These are phyloP conservation scores for Daktulosphaira vitifoliae DNA, from an alignment of 1,140 invertebrate genomes.

Conservation along the genomic window DNA sequence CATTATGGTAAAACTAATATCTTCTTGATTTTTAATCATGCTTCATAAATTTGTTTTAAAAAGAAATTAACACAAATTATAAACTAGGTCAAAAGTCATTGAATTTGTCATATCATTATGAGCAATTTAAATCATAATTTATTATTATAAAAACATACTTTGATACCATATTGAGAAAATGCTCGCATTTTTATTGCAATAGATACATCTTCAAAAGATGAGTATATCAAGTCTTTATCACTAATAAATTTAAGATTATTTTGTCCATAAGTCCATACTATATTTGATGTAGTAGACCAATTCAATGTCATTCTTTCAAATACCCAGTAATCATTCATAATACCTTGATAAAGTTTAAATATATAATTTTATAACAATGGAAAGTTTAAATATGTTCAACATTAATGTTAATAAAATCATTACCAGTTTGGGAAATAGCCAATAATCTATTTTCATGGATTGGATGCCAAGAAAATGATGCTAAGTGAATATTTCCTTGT, in stretches of 20 bases:
- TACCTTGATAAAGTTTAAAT: constrained; percentile 44
- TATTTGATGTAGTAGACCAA: constrained; percentile 60
- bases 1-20: too few species aligned
- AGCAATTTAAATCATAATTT: too few species aligned
- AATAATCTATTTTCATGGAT: constrained; percentile 65
- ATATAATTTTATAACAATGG: constrained; percentile 16
- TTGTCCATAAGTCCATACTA: constrained; percentile 65
- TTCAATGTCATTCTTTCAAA: constrained; percentile 73
- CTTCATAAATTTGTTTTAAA: too few species aligned
- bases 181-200: constrained; percentile 62
- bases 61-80: too few species aligned
- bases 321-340: constrained; percentile 61
- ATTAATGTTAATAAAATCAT: neutral
- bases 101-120: too few species aligned
- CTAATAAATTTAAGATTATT: constrained; percentile 55
- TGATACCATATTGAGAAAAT: constrained; percentile 64
- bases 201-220: constrained; percentile 59
- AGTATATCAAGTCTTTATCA: constrained; percentile 48
- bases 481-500: constrained; percentile 47
- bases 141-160: too few species aligned
- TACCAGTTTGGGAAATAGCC: constrained; percentile 54
- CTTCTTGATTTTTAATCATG: too few species aligned
- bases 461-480: constrained; percentile 78
- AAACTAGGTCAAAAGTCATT: too few species aligned
- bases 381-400: constrained; percentile 1